Evolutionary conservation across 1,140 invertebrate genomes (phyloP).

Genomic region (Aphaenogaster floridana): DNA sequence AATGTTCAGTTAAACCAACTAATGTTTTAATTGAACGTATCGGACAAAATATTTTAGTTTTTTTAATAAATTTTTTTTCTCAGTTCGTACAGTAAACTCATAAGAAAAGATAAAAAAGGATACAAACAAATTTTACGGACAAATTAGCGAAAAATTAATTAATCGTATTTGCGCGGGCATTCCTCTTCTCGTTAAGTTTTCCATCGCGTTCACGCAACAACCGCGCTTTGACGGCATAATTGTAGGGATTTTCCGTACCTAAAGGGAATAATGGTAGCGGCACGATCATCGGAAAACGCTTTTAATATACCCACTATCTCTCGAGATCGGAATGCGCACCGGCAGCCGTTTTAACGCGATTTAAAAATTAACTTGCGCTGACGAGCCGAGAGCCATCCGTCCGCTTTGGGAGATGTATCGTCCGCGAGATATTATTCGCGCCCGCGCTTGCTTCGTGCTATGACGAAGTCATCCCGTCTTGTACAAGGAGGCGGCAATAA

Average conservation of each 20-base stretch:
- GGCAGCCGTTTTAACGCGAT: conserved; percentile 35
- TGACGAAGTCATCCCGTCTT: not conserved
- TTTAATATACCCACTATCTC: conserved; percentile 23
- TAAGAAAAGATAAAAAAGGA: not conserved
- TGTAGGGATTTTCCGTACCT: not conserved
- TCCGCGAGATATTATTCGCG: conserved; percentile 18
- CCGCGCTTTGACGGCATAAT: not conserved
- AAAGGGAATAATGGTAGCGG: conserved; percentile 11
- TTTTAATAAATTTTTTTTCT: too few species aligned
- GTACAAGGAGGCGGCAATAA: conserved; percentile 29
- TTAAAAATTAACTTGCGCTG: conserved; percentile 35
- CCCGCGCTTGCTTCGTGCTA: not conserved
- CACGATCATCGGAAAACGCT: not conserved
- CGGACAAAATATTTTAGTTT: too few species aligned
- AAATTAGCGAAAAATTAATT: not conserved
- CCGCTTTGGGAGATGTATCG: not conserved
- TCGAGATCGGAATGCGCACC: conserved; percentile 34
- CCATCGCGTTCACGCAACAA: not conserved
- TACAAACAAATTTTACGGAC: not conserved
- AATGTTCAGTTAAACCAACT: too few species aligned
- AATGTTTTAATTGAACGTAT: too few species aligned
- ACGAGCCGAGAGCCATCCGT: not conserved
- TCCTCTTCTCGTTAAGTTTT: not conserved
- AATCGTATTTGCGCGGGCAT: not conserved
- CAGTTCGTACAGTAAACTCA: not conserved